These are phyloP conservation scores for Sturnus vulgaris DNA, from an alignment of 2,113 vertebrate genomes.

Conservation along the genomic window DNA sequence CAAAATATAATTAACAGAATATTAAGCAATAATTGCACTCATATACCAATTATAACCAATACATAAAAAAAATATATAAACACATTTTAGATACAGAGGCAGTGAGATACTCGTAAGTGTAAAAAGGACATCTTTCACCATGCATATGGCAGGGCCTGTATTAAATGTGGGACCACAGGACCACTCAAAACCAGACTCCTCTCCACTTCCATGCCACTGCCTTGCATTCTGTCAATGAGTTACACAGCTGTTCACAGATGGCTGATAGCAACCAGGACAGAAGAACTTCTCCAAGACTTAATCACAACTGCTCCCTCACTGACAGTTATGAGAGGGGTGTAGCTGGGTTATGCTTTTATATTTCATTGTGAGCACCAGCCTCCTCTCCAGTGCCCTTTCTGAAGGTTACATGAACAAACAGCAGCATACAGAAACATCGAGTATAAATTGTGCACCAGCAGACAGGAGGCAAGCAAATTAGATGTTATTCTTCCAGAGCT, in stretches of 20 bases:
- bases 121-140: neutral
- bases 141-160: accelerated
- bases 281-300: neutral
- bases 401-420: neutral
- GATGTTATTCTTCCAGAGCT: neutral
- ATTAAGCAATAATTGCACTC: neutral
- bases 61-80: neutral
- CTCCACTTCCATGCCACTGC: neutral
- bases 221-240: neutral
- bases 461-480: neutral
- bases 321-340: neutral
- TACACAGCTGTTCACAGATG: neutral
- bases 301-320: neutral
- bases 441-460: accelerated
- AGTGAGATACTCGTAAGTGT: neutral
- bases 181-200: neutral
- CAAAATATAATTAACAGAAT: neutral
- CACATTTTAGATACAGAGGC: neutral
- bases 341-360: neutral
- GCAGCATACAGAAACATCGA: neutral
- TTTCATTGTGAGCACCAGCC: neutral
- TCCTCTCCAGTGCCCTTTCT: neutral
- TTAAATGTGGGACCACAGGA: neutral
- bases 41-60: neutral
- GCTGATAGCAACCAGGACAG: neutral